These are phyloP conservation scores for Synodontis membranacea DNA, from an alignment of 2,113 vertebrate species.

Conservation along the genomic window DNA sequence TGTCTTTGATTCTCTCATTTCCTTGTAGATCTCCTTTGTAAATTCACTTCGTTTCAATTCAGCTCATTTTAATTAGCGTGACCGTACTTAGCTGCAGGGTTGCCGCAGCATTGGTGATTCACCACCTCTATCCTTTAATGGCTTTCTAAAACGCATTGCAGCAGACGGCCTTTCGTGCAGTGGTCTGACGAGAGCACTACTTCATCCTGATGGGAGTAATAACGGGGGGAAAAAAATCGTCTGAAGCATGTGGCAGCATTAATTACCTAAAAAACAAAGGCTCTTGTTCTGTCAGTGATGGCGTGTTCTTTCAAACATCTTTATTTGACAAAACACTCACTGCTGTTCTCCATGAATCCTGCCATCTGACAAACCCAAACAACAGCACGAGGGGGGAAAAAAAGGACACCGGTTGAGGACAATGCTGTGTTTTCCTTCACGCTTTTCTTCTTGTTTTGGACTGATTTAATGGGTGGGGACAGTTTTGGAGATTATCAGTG, in stretches of 20 bases:
- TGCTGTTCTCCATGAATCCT: background rate
- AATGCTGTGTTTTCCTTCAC: background rate
- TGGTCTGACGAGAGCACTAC: background rate
- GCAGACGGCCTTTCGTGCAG: background rate
- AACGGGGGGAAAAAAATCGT: background rate
- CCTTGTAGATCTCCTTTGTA: background rate
- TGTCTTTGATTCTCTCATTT: slow-evolving; percentile 16
- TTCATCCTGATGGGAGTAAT: slow-evolving; percentile 9
- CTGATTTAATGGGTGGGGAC: slow-evolving; percentile 14
- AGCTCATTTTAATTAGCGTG: background rate
- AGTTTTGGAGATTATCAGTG: slow-evolving; percentile 3
- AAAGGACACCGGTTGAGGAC: background rate
- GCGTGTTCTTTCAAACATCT: background rate
- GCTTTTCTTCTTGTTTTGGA: slow-evolving; percentile 9
- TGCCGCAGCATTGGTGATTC: slow-evolving; percentile 16
- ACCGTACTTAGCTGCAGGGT: background rate
- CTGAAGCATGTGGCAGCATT: slow-evolving; percentile 24
- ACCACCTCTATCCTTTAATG: slow-evolving; percentile 16
- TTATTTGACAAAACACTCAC: slow-evolving; percentile 23
- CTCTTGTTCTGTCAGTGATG: background rate
- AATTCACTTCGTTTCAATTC: background rate
- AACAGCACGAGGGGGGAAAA: background rate
- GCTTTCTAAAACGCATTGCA: slow-evolving; percentile 18
- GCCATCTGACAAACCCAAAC: slow-evolving; percentile 30
- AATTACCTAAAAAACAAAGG: slow-evolving; percentile 28